phyloP scores from a whole-genome alignment of 2,113 vertebrate species.

The Syngnathoides biaculeatus region DNA sequence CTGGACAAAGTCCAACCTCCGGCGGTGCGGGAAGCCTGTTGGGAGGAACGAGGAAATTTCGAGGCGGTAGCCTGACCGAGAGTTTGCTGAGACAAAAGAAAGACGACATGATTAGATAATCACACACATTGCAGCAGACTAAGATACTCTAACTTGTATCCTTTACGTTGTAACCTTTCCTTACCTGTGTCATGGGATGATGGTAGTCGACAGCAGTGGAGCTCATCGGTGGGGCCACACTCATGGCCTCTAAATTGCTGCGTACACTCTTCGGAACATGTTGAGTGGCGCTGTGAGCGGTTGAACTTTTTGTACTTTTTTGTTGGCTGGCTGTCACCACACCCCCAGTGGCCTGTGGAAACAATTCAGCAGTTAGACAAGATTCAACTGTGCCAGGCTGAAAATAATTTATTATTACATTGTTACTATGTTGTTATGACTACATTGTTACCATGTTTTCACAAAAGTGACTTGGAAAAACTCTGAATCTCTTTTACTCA shows the following conservation, averaged over 20 bases:
- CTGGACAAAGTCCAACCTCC: constrained; percentile 68
- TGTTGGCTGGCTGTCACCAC: constrained; percentile 82
- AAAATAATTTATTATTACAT: background rate
- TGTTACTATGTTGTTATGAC: background rate
- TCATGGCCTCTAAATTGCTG: constrained; percentile 78
- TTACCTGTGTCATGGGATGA: constrained; percentile 88
- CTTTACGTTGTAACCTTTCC: background rate
- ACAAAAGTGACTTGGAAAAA: background rate
- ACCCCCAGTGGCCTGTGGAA: constrained; percentile 70
- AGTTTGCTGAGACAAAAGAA: constrained; percentile 78
- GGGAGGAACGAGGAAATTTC: constrained; percentile 81
- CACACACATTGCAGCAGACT: background rate
- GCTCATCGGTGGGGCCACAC: constrained; percentile 86
- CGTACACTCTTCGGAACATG: constrained; percentile 73
- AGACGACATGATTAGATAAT: background rate
- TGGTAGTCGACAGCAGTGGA: constrained; percentile 90
- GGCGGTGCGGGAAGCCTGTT: constrained; percentile 63
- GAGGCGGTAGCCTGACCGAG: constrained; percentile 86
- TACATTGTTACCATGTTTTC: background rate
- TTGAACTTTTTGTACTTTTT: constrained; percentile 86
- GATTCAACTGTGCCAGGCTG: background rate
- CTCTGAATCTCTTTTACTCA: constrained; percentile 25
- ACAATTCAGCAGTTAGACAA: background rate
- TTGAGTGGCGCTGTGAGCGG: constrained; percentile 83
- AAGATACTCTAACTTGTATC: background rate